Evolutionary conservation across 2,113 vertebrate genomes (phyloP).

Genomic region (Hypanus sabinus): DNA sequence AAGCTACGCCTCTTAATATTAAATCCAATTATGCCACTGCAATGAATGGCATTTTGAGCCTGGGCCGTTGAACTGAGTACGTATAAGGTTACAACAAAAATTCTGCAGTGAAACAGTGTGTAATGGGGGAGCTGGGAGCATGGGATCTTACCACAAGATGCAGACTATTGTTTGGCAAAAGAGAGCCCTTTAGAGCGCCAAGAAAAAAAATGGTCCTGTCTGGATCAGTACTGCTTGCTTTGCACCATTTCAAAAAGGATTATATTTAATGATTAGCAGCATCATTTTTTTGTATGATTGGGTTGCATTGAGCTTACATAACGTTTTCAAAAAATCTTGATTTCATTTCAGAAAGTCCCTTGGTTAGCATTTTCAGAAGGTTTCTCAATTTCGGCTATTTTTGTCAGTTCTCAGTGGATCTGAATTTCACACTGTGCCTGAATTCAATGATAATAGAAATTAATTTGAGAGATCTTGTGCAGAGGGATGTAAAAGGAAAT

Average conservation of each 20-base stretch:
- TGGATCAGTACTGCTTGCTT: neutral
- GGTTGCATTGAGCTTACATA: neutral
- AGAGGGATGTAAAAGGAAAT: neutral
- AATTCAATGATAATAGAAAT: neutral
- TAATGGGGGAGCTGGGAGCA: neutral
- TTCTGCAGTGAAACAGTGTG: neutral
- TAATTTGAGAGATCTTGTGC: neutral
- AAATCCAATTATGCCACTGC: neutral
- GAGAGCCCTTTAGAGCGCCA: neutral
- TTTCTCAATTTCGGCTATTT: neutral
- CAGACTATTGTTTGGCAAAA: neutral
- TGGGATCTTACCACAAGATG: neutral
- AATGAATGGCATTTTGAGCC: neutral
- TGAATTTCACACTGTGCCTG: neutral
- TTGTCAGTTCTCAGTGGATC: neutral
- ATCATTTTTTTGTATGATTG: neutral
- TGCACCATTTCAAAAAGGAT: neutral
- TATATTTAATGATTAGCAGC: neutral
- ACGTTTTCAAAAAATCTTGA: neutral
- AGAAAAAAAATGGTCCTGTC: neutral
- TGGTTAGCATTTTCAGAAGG: neutral
- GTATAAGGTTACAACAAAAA: neutral
- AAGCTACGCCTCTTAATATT: neutral
- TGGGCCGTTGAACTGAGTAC: neutral
- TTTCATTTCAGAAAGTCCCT: neutral